Conservation (phyloP, 2,113 vertebrate species). For the Sturnira hondurensis region DNA sequence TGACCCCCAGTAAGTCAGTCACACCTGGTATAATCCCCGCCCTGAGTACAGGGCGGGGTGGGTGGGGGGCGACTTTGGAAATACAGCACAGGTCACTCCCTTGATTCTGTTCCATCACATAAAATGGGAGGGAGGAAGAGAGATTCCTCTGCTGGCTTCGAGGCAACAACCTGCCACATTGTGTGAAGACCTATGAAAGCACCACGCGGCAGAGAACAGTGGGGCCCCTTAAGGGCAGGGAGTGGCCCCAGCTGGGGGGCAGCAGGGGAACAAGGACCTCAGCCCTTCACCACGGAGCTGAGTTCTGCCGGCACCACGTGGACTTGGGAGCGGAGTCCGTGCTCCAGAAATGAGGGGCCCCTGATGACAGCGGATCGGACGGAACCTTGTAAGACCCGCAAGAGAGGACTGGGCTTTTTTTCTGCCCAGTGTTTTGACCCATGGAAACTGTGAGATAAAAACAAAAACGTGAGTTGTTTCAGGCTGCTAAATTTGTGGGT, state of each 20-base stretch:
- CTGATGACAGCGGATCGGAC: background rate
- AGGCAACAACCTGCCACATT: rapidly evolving
- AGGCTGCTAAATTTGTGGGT: background rate
- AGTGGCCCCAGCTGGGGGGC: background rate
- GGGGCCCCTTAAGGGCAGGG: rapidly evolving
- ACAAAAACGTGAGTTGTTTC: background rate
- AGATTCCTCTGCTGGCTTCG: background rate
- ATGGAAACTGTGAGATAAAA: background rate
- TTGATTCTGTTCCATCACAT: background rate
- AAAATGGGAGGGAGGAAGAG: background rate
- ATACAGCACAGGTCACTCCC: background rate
- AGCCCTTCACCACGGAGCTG: background rate
- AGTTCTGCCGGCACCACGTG: background rate
- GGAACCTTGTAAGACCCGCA: background rate
- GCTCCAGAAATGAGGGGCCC: background rate
- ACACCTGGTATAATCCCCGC: rapidly evolving
- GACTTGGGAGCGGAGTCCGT: background rate
- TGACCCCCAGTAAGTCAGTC: background rate
- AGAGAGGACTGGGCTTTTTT: background rate
- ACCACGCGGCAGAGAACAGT: rapidly evolving
- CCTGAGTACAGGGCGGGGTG: no score
- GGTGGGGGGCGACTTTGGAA: background rate
- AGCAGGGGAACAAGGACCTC: no score
- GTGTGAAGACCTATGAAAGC: background rate
- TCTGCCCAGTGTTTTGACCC: background rate